Conservation (phyloP, 2,797 vertebrate species). For the Mormyrus proboscirostris region DNA sequence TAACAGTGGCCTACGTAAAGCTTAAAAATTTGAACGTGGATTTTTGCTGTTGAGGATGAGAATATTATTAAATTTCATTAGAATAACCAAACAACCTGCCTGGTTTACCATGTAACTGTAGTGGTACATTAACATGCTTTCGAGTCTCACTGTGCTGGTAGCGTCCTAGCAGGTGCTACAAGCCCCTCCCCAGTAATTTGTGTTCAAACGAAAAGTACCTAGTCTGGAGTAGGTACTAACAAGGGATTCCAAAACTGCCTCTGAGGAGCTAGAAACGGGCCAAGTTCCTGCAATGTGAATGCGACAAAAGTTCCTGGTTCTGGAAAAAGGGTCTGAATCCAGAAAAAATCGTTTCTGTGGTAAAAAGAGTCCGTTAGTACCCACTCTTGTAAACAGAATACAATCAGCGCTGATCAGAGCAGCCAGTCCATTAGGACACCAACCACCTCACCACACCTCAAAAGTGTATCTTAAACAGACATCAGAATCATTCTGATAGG, state of each 20-base stretch:
- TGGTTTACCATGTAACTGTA: not conserved
- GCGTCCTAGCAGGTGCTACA: not conserved
- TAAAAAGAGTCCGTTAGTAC: not conserved
- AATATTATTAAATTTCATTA: not conserved
- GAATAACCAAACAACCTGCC: not conserved
- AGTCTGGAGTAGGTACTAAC: no score
- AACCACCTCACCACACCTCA: not conserved
- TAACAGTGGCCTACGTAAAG: not conserved
- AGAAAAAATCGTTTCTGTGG: no score
- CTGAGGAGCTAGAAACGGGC: no score
- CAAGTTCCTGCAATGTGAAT: no score
- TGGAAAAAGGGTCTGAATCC: no score
- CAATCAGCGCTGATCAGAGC: not conserved
- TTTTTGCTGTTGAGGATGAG: not conserved
- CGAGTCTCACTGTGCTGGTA: not conserved
- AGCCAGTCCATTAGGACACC: not conserved
- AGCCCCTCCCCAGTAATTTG: not conserved
- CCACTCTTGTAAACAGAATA: not conserved
- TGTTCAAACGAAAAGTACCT: no score
- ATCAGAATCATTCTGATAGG: slow-evolving; percentile 38
- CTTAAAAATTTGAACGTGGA: not conserved
- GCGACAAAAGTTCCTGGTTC: no score
- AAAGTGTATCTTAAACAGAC: slow-evolving; percentile 41
- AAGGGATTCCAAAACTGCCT: no score
- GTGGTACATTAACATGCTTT: not conserved